A percentile compares a stretch with the other conserved stretches of the same genome.
Evolutionary conservation across 2,888 invertebrate genomes (phyloP).

Genomic region (Synanthedon andrenaeformis): DNA sequence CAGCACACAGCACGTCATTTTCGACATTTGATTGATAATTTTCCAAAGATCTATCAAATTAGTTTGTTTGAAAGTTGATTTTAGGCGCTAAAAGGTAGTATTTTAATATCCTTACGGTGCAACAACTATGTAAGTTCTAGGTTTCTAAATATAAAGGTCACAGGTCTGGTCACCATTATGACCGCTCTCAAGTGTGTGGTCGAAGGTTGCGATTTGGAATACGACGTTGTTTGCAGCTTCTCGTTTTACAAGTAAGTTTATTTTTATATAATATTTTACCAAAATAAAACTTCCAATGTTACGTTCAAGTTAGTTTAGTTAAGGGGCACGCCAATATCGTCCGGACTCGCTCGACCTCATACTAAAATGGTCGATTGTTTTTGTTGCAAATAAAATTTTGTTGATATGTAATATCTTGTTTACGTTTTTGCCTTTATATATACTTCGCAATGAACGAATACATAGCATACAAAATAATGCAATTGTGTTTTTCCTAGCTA

Average conservation of each 20-base stretch:
- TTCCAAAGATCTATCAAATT: conserved; percentile 67
- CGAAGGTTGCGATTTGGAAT: conserved; percentile 63
- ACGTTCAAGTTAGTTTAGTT: background rate
- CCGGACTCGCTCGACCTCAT: conserved; percentile 15
- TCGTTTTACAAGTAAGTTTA: conserved; percentile 63
- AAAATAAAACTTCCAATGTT: background rate
- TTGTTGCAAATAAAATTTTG: background rate
- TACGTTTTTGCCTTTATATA: background rate
- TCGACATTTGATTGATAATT: conserved; percentile 71
- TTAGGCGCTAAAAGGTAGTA: conserved; percentile 62
- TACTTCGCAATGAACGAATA: too few relatives aligned
- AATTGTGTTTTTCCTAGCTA: too few relatives aligned
- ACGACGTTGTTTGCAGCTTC: conserved; percentile 66
- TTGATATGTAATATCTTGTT: background rate
- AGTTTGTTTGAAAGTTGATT: conserved; percentile 68
- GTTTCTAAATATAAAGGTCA: conserved; percentile 43
- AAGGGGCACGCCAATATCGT: conserved; percentile 11
- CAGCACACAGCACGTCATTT: conserved; percentile 71
- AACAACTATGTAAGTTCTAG: conserved; percentile 53
- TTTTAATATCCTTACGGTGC: conserved; percentile 34
- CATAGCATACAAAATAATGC: too few relatives aligned
- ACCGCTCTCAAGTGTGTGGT: conserved; percentile 61
- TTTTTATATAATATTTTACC: background rate
- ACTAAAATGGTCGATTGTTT: conserved; percentile 1
- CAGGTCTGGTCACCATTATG: conserved; percentile 42